Conservation (phyloP, 2,888 invertebrate genomes). For the Spisula solida region DNA sequence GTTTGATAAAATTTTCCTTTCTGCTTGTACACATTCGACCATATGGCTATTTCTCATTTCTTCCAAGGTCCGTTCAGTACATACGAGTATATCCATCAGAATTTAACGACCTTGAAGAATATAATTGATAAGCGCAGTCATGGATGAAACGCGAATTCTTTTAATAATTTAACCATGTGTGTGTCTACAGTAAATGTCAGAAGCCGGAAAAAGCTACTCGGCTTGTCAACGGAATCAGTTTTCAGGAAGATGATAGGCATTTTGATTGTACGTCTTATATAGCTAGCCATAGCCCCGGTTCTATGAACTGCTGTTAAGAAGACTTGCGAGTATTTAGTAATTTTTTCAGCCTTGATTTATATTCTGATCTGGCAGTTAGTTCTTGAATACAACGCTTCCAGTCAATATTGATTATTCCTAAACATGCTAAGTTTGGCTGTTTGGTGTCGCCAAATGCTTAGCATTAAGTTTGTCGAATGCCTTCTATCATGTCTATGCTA, state of each 20-base stretch:
- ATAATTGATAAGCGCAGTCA: constrained; percentile 14
- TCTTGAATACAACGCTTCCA: too few species aligned
- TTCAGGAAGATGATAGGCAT: neutral
- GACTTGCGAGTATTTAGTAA: too few species aligned
- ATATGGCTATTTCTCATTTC: neutral
- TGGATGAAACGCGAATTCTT: constrained; percentile 8
- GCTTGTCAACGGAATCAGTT: neutral
- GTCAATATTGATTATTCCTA: too few species aligned
- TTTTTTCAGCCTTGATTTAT: too few species aligned
- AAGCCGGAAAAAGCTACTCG: neutral
- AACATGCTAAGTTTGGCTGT: too few species aligned
- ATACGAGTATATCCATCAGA: neutral
- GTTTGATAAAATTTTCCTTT: neutral
- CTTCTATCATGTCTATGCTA: too few species aligned
- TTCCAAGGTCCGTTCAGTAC: neutral
- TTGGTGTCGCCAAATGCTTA: too few species aligned
- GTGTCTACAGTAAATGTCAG: neutral
- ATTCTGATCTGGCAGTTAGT: too few species aligned
- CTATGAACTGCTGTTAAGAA: too few species aligned
- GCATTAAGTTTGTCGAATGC: too few species aligned
- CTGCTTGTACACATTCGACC: neutral
- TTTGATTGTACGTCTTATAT: neutral
- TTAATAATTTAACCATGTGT: constrained; percentile 13
- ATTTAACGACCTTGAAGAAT: constrained; percentile 2
- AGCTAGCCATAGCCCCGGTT: too few species aligned